Evolutionary conservation across 2,113 vertebrate genomes (phyloP), one percentile per base, ranked within the genome.

Genomic region (Phaethon lepturus): DNA sequence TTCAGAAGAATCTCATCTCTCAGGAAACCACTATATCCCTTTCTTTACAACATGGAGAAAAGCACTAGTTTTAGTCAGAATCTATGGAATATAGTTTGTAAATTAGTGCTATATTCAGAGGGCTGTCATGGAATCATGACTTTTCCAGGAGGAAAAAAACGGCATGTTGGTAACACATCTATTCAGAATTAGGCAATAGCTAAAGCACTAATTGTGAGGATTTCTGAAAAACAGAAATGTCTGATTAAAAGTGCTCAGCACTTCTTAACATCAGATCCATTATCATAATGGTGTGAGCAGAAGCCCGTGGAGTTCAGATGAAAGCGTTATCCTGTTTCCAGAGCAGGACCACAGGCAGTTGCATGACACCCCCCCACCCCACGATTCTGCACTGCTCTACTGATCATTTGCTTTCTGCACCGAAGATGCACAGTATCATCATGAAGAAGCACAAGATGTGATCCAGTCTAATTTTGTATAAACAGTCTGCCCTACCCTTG

Each of bases 321-420:
- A 72, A 86, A 55, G 44, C 0, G 35, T 23, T 35, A 25, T 1
- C 1, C 0, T 16, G 29, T 64, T 87, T 89, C 58, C 1, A 2
- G 60, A 77, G 68, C 29, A 93, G 47, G 33, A 60, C 49, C 49
- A 53, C n/a, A 78, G 56, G 38, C 42, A 63, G 56, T 53, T 69
- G 40, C 50, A 24, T 15, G 24, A 38, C 24, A 52, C 17, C 45
- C 45, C 45, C 45, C 10, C 23, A 40, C 25, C 9, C 63, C 12
- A 6, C 16, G 47, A 22, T 11, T 59, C 42, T 18, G 6, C 25
- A 25, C 22, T 77, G 38, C 64, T 86, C 60, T 49, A 44, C 13
- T 19, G 20, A 15, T 26, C 5, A 42, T 25, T 74, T 95, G 13
- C 19, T 89, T 86, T 85, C 73, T 60, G 64, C 18, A 49, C 24